Base-by-base conservation (phyloP, 1,140 invertebrate genomes). In the Triops longicaudatus region DNA sequence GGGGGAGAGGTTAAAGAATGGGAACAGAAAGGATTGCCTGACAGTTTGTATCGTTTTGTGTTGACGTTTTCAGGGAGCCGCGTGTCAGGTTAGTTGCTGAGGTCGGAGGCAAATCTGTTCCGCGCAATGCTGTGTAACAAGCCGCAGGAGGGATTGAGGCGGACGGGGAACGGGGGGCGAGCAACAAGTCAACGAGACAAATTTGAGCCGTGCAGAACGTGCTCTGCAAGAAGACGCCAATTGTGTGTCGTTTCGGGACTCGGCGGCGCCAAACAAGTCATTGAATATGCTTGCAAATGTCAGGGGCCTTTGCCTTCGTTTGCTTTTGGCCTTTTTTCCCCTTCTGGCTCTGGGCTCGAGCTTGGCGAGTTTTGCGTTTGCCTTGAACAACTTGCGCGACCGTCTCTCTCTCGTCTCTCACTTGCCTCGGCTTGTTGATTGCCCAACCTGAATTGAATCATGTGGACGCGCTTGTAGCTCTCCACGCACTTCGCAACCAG, bases 111-210 rank as follows among this genome's bases (percentile, higher is more conserved):
- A 63, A n/a, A 63, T 63, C 50, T 63, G 50, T 63, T 63, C n/a
- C 7, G 50, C 50, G 50, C 50, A 63, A 63, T 63, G 10, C 50
- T n/a, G 50, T 22, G 50, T 63, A 63, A n/a, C 50, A 63, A 63
- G 50, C 50, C 50, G 50, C 50, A 63, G 31, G 31, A 37, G 31
- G 31, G 31, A 7, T 37, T n/a, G n/a, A n/a, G n/a, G n/a, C n/a
- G n/a, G n/a, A n/a, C n/a, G n/a, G n/a, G 50, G 50, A 63, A 9
- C 50, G 50, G n/a, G 22, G 22, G 22, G n/a, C n/a, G n/a, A 63
- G 50, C 50, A 63, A 63, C 50, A 63, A 63, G 50, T 63, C 50
- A 63, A 63, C 50, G 50, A 63, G 50, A 63, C 50, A 63, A 63
- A 63, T 63, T 63, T 63, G 50, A 63, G 50, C 50, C 50, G 50